Evolutionary conservation across 2,113 vertebrate genomes (phyloP), one percentile per base, ranked within the genome.

Genomic region (Cricetomys ansorgei): DNA sequence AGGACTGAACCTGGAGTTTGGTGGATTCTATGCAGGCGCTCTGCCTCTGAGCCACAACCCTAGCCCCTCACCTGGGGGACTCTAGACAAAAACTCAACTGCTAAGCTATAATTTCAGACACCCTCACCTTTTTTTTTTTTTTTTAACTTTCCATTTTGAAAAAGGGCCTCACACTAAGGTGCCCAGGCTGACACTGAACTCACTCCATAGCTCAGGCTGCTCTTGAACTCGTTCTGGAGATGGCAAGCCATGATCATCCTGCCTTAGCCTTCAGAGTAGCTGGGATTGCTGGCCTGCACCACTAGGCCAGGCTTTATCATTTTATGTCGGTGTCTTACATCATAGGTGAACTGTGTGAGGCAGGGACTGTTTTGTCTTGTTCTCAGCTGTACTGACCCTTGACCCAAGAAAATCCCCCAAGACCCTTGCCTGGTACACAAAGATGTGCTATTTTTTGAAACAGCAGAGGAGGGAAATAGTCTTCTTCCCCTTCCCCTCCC

Each of bases 371-470:
- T 75, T 27, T 29, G 13, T 76, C 55, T 64, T 10, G 10, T 69
- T 53, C 21, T 1, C 3, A 11, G 55, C 31, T 50, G 0, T 37
- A 13, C 27, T 4, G 29, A n/a, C n/a, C n/a, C n/a, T n/a, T n/a
- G n/a, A n/a, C n/a, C n/a, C n/a, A n/a, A n/a, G n/a, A n/a, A 79
- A 40, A 50, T 75, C 15, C 40, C 40, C 69, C 17, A 7, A 45
- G 23, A 70, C 27, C 13, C 23, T 40, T 16, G 45, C 67, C 73
- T 77, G 37, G 62, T 13, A 79, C 27, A 70, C 7, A 27, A 43
- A 81, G 17, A 67, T 62, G 40, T 17, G 10, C 21, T 34, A 76
- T 45, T 16, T 57, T 75, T 69, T 64, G 77, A 57, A 81, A 86
- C 57, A 80, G 43, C 40, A 27, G 57, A 40, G 7, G 53, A 77